Evolutionary conservation across 2,888 invertebrate genomes (phyloP).

Genomic region (Zaprionus lineosus): DNA sequence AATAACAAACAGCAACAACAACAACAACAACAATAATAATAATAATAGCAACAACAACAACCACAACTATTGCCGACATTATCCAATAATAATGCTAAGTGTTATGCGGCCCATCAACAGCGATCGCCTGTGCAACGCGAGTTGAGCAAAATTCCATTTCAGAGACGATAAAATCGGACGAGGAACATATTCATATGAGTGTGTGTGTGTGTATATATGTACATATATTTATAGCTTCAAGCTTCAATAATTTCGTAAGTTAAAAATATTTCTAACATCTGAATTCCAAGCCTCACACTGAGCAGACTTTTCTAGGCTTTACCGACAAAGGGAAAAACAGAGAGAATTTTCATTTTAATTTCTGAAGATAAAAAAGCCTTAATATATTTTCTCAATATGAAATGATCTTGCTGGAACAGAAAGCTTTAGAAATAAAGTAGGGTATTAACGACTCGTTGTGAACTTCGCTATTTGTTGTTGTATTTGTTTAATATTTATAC

Average conservation of each 20-base stretch:
- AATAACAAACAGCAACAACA: conserved; percentile 15
- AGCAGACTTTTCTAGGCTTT: no score
- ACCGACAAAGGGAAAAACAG: no score
- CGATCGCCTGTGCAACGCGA: conserved; percentile 7
- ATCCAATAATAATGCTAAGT: conserved; percentile 36
- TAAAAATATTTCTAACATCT: no score
- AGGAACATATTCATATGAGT: neutral
- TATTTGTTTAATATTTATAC: conserved; percentile 1
- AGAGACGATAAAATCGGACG: neutral
- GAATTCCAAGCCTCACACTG: no score
- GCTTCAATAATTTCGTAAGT: no score
- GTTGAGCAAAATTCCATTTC: conserved; percentile 3
- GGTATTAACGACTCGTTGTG: neutral
- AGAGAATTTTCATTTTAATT: no score
- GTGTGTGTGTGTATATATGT: neutral
- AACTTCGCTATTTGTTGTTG: neutral
- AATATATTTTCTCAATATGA: no score
- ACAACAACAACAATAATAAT: neutral
- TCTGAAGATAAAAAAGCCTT: no score
- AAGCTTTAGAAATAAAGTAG: no score
- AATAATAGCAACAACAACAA: conserved; percentile 2
- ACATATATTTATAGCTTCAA: neutral
- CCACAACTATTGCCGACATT: conserved; percentile 22
- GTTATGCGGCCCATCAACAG: conserved; percentile 15
- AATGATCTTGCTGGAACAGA: no score